Conservation (phyloP, 1,140 invertebrate species). For the Bilobella aurantiaca region DNA sequence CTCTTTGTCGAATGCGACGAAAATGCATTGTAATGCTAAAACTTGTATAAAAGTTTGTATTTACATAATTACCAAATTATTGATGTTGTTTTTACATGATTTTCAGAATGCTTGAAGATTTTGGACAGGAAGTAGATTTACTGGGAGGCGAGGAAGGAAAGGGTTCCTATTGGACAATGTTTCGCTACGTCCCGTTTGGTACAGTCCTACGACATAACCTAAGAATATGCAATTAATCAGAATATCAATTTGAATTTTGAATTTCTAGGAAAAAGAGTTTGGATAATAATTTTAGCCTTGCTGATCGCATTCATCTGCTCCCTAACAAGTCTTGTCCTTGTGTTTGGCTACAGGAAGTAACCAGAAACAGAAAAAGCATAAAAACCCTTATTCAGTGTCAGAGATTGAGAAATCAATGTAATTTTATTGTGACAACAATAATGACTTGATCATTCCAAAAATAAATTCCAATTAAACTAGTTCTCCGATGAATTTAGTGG, state of each 20-base stretch:
- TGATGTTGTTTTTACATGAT: neutral
- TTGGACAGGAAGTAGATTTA: conserved; percentile 35
- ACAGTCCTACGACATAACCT: neutral
- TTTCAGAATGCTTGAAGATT: conserved; percentile 34
- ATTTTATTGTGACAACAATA: too few species aligned
- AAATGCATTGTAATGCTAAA: conserved; percentile 35
- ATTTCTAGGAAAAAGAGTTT: conserved; percentile 29
- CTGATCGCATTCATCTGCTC: conserved; percentile 31
- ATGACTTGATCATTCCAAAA: too few species aligned
- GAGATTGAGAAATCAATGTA: neutral
- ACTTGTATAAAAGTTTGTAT: neutral
- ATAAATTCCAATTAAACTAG: too few species aligned
- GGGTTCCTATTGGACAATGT: conserved; percentile 32
- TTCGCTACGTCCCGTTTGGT: conserved; percentile 34
- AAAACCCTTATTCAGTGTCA: too few species aligned
- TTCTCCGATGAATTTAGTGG: too few species aligned
- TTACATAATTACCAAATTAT: neutral
- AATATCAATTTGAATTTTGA: conserved; percentile 8
- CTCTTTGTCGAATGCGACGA: conserved; percentile 36
- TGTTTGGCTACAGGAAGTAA: conserved; percentile 26
- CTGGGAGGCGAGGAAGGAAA: conserved; percentile 29
- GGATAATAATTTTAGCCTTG: conserved; percentile 26
- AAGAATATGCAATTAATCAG: conserved; percentile 1
- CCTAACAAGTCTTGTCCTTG: conserved; percentile 31
- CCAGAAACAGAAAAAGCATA: neutral